Base-by-base conservation (phyloP, 2,113 vertebrate genomes). In the Brachyistius frenatus region DNA sequence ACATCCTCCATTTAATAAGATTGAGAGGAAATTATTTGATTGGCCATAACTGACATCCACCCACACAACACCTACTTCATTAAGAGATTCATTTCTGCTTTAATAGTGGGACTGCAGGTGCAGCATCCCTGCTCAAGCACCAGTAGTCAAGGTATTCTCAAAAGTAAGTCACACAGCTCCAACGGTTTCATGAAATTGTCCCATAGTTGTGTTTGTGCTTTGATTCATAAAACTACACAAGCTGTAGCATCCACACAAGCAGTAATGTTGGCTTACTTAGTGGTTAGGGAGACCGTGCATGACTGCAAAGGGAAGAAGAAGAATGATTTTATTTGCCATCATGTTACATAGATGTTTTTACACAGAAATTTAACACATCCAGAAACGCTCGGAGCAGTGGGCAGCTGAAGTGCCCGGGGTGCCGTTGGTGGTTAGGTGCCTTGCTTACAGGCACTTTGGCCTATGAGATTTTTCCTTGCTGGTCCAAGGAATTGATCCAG, bases 11-110 rank as follows among this genome's bases (percentile, higher is more conserved):
- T 73, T 71, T 74, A 54, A 52, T 73, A 47, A 32, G n/a, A 75
- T 23, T 55, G 36, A 73, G 66, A 75, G 46, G 46, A 60, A 54
- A 41, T 64, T 37, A 80, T 84, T 75, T 78, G 57, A 86, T 76
- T 72, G 66, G 58, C 57, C 15, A 36, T 62, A 72, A 69, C 47
- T 73, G 63, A 31, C 41, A 73, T 30, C 41, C 23, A 64, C 63
- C 49, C 55, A 80, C 68, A 77, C 23, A 66, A 62, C 75, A 58
- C 52, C 54, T 66, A 33, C 73, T 72, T 78, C 57, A 80, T 72
- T 57, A 54, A 47, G 33, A 64, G 80, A 65, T 66, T 23, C 7
- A 52, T 78, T 56, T 65, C 3, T 66, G 54, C 35, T 66, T 61
- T 61, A 35, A 33, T 23, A 57, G 32, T 37, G 0, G 37, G 33